Percentiles rank a stretch among this genome's conserved stretches.
Conservation (phyloP, 2,797 vertebrate genomes). For the Masticophis lateralis region DNA sequence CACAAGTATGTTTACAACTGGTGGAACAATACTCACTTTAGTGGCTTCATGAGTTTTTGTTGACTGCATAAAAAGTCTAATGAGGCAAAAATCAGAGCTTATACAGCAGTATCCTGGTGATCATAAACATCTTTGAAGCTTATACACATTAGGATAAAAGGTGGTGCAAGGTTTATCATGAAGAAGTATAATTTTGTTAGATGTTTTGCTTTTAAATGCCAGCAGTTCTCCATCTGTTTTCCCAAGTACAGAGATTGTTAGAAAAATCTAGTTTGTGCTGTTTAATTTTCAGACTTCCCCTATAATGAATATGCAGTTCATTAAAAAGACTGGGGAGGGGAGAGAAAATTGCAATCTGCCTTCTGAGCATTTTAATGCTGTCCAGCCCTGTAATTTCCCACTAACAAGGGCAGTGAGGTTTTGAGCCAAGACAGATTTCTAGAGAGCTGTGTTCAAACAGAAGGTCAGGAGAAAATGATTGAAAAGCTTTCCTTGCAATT, state of each 20-base stretch:
- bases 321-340: conserved; percentile 40
- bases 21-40: conserved; percentile 34
- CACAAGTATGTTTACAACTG: neutral
- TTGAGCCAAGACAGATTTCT: conserved; percentile 46
- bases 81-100: conserved; percentile 53
- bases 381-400: conserved; percentile 51
- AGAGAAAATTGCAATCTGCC: conserved; percentile 4
- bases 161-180: conserved; percentile 43
- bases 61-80: conserved; percentile 46
- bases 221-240: conserved; percentile 65
- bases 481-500: conserved; percentile 41
- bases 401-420: conserved; percentile 26
- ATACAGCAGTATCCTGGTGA: conserved; percentile 48
- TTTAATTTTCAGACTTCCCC: conserved; percentile 47
- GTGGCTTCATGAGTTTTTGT: conserved; percentile 44
- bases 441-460: conserved; percentile 52
- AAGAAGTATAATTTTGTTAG: conserved; percentile 58
- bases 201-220: conserved; percentile 56
- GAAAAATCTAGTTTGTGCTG: conserved; percentile 46
- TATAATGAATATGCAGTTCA: conserved; percentile 59
- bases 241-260: conserved; percentile 46
- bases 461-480: conserved; percentile 37
- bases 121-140: conserved; percentile 59
- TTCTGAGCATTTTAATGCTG: conserved; percentile 41
- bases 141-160: conserved; percentile 21